These are phyloP conservation scores for Nasua narica DNA, from an alignment of 2,797 vertebrate genomes.

Conservation along the genomic window DNA sequence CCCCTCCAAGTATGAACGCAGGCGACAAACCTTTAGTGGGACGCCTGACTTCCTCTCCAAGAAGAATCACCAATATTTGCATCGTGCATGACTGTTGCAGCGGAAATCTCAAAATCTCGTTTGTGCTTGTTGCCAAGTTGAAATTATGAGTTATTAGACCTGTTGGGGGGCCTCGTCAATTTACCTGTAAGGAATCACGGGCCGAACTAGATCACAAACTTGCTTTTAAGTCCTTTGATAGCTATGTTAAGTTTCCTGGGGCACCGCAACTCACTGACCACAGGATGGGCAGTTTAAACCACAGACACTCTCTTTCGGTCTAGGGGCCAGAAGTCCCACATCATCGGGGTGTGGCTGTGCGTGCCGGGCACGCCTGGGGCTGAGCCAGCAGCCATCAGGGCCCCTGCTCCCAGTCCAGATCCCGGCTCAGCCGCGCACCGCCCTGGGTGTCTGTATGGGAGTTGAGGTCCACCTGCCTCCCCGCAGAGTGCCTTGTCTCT, in stretches of 20 bases:
- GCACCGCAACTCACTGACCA: fast-evolving
- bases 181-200: fast-evolving
- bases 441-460: not conserved
- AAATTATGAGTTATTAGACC: not conserved
- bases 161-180: fast-evolving
- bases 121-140: fast-evolving
- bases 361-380: not conserved
- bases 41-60: not conserved
- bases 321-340: not conserved
- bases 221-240: no score
- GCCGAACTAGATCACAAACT: fast-evolving
- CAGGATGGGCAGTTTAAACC: not conserved
- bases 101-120: not conserved
- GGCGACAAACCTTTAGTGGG: not conserved
- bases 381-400: fast-evolving
- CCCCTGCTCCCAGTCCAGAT: not conserved
- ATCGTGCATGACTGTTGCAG: fast-evolving
- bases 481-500: not conserved
- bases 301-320: no score
- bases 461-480: not conserved
- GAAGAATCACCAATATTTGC: fast-evolving
- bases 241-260: not conserved
- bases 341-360: not conserved
- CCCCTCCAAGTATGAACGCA: fast-evolving
- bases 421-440: fast-evolving